Conservation (phyloP, 2,888 invertebrate species). For the Mesoligia furuncula region DNA sequence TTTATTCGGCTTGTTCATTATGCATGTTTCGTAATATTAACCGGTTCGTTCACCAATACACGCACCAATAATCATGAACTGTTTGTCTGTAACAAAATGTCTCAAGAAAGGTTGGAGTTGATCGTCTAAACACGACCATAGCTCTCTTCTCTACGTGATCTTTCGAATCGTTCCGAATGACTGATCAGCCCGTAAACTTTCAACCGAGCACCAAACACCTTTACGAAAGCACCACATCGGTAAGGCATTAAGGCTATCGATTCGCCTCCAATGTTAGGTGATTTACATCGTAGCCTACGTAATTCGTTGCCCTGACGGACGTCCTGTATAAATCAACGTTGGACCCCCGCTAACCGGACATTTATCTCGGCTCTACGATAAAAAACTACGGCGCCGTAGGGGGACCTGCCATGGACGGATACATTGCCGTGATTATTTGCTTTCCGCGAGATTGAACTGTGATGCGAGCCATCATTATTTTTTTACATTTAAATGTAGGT, state of each 20-base stretch:
- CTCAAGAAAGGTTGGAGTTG: neutral
- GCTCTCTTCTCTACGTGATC: neutral
- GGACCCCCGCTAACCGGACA: constrained; percentile 89
- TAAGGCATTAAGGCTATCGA: constrained; percentile 82
- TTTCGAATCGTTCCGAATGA: neutral
- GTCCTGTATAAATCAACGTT: constrained; percentile 88
- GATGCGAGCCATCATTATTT: constrained; percentile 59
- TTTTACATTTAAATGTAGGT: constrained; percentile 42
- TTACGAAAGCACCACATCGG: constrained; percentile 64
- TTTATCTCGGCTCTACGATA: constrained; percentile 85
- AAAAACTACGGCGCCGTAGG: constrained; percentile 81
- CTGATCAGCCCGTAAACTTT: constrained; percentile 12
- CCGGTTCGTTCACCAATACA: neutral
- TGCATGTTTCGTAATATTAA: neutral
- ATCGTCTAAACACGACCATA: neutral
- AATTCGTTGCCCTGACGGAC: constrained; percentile 89
- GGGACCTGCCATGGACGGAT: constrained; percentile 68
- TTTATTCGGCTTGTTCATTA: neutral
- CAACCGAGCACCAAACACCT: constrained; percentile 47
- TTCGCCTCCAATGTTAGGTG: constrained; percentile 80
- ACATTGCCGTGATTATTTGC: constrained; percentile 72
- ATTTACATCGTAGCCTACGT: constrained; percentile 88
- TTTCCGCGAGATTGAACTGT: constrained; percentile 66
- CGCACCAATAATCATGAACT: too few relatives aligned
- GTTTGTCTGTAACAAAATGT: neutral